Evolutionary conservation across 2,797 vertebrate species (phyloP).

Genomic region (Petrocephalus sullivani): DNA sequence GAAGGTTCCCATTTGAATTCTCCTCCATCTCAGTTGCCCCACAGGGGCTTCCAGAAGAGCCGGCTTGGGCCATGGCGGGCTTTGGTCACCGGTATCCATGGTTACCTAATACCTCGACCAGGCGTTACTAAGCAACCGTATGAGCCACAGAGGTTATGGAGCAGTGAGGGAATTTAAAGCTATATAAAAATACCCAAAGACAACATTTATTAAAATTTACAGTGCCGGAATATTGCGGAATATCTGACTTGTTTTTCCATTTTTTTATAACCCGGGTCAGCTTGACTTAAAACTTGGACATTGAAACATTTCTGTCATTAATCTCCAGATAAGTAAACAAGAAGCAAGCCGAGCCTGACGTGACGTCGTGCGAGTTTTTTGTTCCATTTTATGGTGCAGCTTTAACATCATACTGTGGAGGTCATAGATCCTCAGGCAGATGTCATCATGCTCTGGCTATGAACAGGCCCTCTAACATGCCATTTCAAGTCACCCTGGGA

Average conservation of each 20-base stretch:
- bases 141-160: not conserved
- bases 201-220: not conserved
- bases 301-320: constrained; percentile 3
- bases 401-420: not conserved
- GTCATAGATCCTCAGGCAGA: constrained; percentile 34
- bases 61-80: constrained; percentile 8
- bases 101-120: not conserved
- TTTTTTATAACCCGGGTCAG: not conserved
- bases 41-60: constrained; percentile 14
- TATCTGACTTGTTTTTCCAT: not conserved
- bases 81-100: not conserved
- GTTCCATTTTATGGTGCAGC: not conserved
- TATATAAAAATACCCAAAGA: not conserved
- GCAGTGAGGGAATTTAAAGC: not conserved
- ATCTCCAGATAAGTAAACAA: constrained; percentile 5
- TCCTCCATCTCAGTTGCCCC: constrained; percentile 30
- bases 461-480: constrained; percentile 53
- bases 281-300: not conserved
- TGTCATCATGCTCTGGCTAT: constrained; percentile 42
- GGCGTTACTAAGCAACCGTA: not conserved
- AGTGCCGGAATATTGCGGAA: not conserved
- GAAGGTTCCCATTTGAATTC: not conserved
- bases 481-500: constrained; percentile 50
- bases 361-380: not conserved
- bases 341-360: not conserved